Evolutionary conservation across 2,888 invertebrate genomes (phyloP).

Genomic region (Cenopis cana): DNA sequence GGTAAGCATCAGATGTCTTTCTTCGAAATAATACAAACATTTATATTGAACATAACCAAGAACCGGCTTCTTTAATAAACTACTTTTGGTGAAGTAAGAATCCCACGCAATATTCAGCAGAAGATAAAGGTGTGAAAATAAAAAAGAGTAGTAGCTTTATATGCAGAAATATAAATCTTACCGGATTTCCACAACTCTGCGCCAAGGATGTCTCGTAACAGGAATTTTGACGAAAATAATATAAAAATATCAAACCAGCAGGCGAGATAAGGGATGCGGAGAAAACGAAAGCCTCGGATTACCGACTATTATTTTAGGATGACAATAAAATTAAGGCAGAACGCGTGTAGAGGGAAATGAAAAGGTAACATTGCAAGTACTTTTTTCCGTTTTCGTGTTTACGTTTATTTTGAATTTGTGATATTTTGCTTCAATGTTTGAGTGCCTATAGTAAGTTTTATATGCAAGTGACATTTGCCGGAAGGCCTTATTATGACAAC

Average conservation of each 20-base stretch:
- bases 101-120: slow-evolving; percentile 47
- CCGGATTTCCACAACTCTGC: slow-evolving; percentile 56
- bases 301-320: slow-evolving; percentile 55
- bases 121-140: slow-evolving; percentile 50
- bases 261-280: slow-evolving; percentile 41
- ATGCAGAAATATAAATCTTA: slow-evolving; percentile 50
- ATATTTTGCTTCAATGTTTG: neutral
- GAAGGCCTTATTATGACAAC: neutral
- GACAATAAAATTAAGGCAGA: slow-evolving; percentile 54
- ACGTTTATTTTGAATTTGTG: slow-evolving; percentile 17
- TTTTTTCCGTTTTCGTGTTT: slow-evolving; percentile 44
- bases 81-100: slow-evolving; percentile 21
- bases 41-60: slow-evolving; percentile 1
- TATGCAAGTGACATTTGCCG: neutral
- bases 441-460: neutral
- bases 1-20: neutral
- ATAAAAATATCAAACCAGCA: slow-evolving; percentile 39
- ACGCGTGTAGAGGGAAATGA: slow-evolving; percentile 48
- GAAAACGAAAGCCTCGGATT: slow-evolving; percentile 53
- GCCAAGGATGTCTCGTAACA: slow-evolving; percentile 39
- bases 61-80: slow-evolving; percentile 4
- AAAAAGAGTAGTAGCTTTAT: slow-evolving; percentile 57
- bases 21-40: neutral
- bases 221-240: slow-evolving; percentile 39
- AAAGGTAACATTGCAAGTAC: slow-evolving; percentile 49